Evolutionary conservation across 1,140 invertebrate species (phyloP).

Genomic region (Penaeus vannamei): DNA sequence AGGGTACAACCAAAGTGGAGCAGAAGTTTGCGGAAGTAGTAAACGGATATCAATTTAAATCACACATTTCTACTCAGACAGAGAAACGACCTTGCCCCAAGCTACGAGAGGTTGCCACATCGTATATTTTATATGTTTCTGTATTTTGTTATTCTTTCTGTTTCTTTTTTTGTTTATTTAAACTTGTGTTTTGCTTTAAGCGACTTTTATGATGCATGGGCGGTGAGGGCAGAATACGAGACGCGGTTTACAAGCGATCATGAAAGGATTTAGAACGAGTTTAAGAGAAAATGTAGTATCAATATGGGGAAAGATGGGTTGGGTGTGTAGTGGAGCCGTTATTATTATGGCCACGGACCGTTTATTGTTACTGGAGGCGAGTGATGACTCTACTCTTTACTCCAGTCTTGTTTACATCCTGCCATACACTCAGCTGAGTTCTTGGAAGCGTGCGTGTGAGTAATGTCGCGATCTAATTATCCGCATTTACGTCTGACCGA

Average conservation of each 20-base stretch:
- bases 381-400: conserved; percentile 3
- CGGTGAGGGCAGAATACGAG: too few relatives aligned
- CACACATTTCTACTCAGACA: conserved; percentile 50
- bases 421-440: not conserved
- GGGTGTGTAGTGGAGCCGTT: too few relatives aligned
- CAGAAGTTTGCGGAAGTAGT: conserved; percentile 32
- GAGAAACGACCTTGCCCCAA: conserved; percentile 39
- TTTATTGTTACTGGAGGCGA: conserved; percentile 4
- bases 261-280: too few relatives aligned
- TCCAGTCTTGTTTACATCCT: not conserved
- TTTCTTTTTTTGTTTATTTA: not conserved
- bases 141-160: conserved; percentile 1
- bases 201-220: too few relatives aligned
- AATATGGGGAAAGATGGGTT: too few relatives aligned
- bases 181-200: too few relatives aligned
- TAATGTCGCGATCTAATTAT: too few relatives aligned
- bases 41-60: conserved; percentile 55
- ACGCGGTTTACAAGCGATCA: too few relatives aligned
- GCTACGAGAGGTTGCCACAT: conserved; percentile 18
- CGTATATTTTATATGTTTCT: not conserved
- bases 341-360: too few relatives aligned
- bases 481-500: too few relatives aligned
- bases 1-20: too few relatives aligned
- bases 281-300: too few relatives aligned
- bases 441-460: not conserved